Conservation (phyloP, 2,113 vertebrate species). For the Rhineura floridana region DNA sequence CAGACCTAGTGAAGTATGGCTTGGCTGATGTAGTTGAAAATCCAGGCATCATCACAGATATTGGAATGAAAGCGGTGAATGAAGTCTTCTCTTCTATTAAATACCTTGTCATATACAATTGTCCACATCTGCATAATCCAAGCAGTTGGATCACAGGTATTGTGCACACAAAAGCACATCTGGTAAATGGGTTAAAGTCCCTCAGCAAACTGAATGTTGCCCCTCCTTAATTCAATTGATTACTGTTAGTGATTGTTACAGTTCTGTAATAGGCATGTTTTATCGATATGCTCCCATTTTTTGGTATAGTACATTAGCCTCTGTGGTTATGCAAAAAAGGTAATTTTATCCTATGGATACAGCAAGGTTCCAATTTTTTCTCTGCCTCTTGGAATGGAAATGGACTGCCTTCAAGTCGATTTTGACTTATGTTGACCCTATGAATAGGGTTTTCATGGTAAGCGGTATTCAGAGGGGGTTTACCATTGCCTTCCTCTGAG, state of each 20-base stretch:
- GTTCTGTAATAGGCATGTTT: background rate
- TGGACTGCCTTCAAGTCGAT: no score
- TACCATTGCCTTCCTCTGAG: no score
- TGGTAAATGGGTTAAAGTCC: slow-evolving; percentile 13
- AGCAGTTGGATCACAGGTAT: slow-evolving; percentile 93
- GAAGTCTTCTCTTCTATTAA: slow-evolving; percentile 98
- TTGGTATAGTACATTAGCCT: background rate
- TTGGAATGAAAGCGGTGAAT: slow-evolving; percentile 97
- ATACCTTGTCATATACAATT: slow-evolving; percentile 97
- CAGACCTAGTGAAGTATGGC: slow-evolving; percentile 95
- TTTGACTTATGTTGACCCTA: no score
- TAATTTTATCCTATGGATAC: background rate
- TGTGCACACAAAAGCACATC: slow-evolving; percentile 50
- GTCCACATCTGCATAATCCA: slow-evolving; percentile 96
- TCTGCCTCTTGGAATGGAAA: no score
- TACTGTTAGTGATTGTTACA: background rate
- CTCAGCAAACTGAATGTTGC: background rate
- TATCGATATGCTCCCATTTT: background rate
- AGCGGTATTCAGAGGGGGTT: no score
- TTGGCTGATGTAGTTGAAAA: slow-evolving; percentile 98
- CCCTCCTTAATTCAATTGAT: background rate
- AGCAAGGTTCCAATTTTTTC: background rate
- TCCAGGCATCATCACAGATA: slow-evolving; percentile 98
- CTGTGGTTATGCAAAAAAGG: background rate
- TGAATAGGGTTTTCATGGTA: no score